phyloP scores from a whole-genome alignment of 2,888 invertebrate species.

The Chirona hameri region DNA sequence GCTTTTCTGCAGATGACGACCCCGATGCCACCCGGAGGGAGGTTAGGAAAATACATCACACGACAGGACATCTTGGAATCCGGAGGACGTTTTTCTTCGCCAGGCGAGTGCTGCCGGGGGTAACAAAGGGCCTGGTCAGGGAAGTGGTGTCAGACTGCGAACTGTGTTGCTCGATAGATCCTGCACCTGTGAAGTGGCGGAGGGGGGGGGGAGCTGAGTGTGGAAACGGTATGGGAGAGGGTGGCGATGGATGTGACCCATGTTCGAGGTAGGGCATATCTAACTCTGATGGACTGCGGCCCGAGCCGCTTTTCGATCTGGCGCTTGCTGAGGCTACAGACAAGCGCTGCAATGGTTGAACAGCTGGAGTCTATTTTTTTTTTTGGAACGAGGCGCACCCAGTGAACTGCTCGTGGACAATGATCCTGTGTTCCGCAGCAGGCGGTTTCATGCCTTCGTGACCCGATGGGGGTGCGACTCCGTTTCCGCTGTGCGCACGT shows the following conservation, averaged over 20 bases:
- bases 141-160: neutral
- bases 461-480: neutral
- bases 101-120: too few relatives aligned
- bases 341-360: neutral
- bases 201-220: neutral
- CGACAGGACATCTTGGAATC: too few relatives aligned
- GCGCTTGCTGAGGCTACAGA: neutral
- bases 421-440: neutral
- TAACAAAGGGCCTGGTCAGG: too few relatives aligned
- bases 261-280: neutral
- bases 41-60: too few relatives aligned
- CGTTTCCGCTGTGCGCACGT: neutral
- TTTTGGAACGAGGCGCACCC: neutral
- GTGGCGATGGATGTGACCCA: neutral
- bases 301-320: neutral
- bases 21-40: too few relatives aligned
- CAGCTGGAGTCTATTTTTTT: neutral
- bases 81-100: too few relatives aligned
- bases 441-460: neutral
- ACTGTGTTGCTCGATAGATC: neutral
- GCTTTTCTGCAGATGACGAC: too few relatives aligned
- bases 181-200: neutral
- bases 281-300: neutral
- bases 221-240: neutral
- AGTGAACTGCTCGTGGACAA: neutral